Base-by-base conservation (phyloP, 1,140 invertebrate genomes). In the Notospermus geniculatus region DNA sequence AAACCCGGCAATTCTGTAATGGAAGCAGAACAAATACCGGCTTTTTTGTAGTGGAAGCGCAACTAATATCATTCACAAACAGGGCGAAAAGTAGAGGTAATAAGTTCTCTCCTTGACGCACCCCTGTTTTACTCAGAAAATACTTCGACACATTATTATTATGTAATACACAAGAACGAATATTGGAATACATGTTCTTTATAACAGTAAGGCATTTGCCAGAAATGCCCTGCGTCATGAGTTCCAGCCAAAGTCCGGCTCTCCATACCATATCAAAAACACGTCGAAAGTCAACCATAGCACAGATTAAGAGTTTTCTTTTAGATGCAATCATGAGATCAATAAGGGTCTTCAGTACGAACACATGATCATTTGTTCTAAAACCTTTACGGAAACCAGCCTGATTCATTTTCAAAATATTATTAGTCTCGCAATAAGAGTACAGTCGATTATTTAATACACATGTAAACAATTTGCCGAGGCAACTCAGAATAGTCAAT, bases 401-500 rank as follows among this genome's bases (percentile, higher is more conserved):
- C 41, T 64, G 57, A 1, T 56, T 60, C 54, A 60, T 58, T 15
- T 50, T 36, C 7, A 65, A 43, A 27, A 59, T 54, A 52, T 50
- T 46, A 23, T 59, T 32, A 25, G 54, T 15, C 0, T 54, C 53
- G 25, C 23, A 62, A 41, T 30, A 68, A 53, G 41, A 50, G 0
- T 58, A 2, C 4, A 65, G 36, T 36, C 60, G 55, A 30, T 53
- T 62, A 50, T 65, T 65, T 22, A 68, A 46, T 32, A 63, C 30
- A 22, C 59, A 17, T n/a, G n/a, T 65, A 54, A 68, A 68, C 17
- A 65, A 28, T 50, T 68, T 65, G 30, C 32, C 36, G 22, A 67
- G 28, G 32, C 43, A 50, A 30, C 62, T 61, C 2, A 64, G 5
- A 13, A 63, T 52, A 9, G 63, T 57, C 30, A 68, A 65, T 2